Evolutionary conservation across 92 coral and sea anemone genomes (phyloP), one percentile per base, ranked within the genome.

Genomic region (Chrysogorgia sp.): DNA sequence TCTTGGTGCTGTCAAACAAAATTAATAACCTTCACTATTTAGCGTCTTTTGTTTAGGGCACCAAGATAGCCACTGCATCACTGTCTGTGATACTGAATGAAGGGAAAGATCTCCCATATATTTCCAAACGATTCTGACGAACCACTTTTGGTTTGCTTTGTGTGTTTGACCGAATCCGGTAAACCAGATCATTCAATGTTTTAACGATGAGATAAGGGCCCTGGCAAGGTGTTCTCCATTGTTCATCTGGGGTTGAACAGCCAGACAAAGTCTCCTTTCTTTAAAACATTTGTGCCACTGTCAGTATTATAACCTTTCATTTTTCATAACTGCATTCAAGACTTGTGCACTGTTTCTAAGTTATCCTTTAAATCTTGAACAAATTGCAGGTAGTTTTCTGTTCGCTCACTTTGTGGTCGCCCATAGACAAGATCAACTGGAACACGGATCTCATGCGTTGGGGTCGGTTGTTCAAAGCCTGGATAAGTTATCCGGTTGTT

Each of bases 101-200:
- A n/a, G n/a, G n/a, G n/a, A n/a, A n/a, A n/a, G n/a, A n/a, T n/a
- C n/a, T 47, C 53, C 83, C 9, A 65, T 52, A 76, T 82, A 82
- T 5, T 76, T 40, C 43, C 77, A 59, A 40, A n/a, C 83, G 53
- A 40, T 79, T 85, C 26, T 31, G 75, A 48, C 76, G 81, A 3
- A 88, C 75, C 17, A 76, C 84, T 13, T 64, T 61, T 34, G 86
- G 82, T 62, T 81, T 86, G 10, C 82, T 41, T 2, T 26, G 49
- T 4, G 52, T 62, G 35, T 63, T 26, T 24, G 30, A 62, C 50
- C 70, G 83, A 19, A 83, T 76, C 25, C 81, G 13, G 12, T 69
- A 48, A 10, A 49, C 53, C 43, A 69, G 9, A 13, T 69, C 76
- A 69, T 69, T 43, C 2, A 43, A 45, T 28, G 37, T 7, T 15